A percentile compares a stretch with the other conserved stretches of the same genome.
Evolutionary conservation across 2,888 invertebrate genomes (phyloP).

Genomic region (Malthinus seriepunctatus): DNA sequence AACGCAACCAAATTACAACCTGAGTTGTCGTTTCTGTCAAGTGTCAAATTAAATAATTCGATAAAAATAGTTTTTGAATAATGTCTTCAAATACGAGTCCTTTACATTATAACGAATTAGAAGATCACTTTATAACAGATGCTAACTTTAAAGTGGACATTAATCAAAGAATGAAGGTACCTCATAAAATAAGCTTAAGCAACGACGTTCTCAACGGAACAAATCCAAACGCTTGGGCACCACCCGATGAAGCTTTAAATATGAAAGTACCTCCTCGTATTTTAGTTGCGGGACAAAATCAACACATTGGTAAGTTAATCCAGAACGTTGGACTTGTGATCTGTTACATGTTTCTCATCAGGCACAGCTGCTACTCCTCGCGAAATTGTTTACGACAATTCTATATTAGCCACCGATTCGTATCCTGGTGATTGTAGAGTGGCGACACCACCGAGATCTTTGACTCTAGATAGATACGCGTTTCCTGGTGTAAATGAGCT

Average conservation of each 20-base stretch:
- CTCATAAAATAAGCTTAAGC: slow-evolving; percentile 76
- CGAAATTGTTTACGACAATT: slow-evolving; percentile 84
- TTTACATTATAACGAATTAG: slow-evolving; percentile 63
- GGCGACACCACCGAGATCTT: slow-evolving; percentile 85
- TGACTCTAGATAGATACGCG: slow-evolving; percentile 84
- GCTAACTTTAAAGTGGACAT: slow-evolving; percentile 76
- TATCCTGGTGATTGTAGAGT: slow-evolving; percentile 74
- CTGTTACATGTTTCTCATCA: slow-evolving; percentile 49
- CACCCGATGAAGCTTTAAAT: slow-evolving; percentile 72
- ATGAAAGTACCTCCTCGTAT: slow-evolving; percentile 96
- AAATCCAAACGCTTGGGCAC: slow-evolving; percentile 64
- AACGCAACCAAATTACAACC: background rate
- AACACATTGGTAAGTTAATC: slow-evolving; percentile 62
- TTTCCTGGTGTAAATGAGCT: slow-evolving; percentile 69
- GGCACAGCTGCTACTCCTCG: slow-evolving; percentile 85
- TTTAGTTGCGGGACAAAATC: slow-evolving; percentile 80
- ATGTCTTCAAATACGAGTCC: slow-evolving; percentile 68
- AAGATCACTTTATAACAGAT: slow-evolving; percentile 64
- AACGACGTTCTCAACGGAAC: slow-evolving; percentile 67
- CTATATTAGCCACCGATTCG: slow-evolving; percentile 71
- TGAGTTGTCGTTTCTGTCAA: background rate
- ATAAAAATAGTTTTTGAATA: slow-evolving; percentile 14
- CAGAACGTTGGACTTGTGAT: background rate
- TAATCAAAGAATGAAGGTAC: slow-evolving; percentile 80
- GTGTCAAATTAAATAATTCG: background rate